phyloP scores from a whole-genome alignment of 2,113 vertebrate species.

The Lonchura striata region DNA sequence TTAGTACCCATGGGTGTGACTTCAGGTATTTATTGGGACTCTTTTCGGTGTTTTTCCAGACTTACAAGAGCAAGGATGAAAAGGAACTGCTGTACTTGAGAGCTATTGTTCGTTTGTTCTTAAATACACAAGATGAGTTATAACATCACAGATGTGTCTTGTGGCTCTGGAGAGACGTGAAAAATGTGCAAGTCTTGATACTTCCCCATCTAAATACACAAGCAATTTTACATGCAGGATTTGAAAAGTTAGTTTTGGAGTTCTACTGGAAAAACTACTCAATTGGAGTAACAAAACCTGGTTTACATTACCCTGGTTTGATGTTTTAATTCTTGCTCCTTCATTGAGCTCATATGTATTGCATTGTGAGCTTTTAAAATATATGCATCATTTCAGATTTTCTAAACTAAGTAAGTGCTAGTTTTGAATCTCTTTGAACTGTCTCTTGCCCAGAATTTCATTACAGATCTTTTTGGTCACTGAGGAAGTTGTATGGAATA shows the following conservation, averaged over 20 bases:
- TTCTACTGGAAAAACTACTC: neutral
- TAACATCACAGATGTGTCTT: neutral
- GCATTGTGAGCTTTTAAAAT: neutral
- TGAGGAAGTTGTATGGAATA: neutral
- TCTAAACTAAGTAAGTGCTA: neutral
- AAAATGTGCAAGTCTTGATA: neutral
- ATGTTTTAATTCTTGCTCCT: neutral
- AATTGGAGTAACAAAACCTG: neutral
- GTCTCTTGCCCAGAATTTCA: neutral
- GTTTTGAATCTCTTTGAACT: neutral
- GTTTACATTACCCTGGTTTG: neutral
- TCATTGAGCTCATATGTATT: neutral
- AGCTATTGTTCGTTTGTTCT: neutral
- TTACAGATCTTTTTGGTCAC: neutral
- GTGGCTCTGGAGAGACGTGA: neutral
- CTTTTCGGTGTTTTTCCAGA: neutral
- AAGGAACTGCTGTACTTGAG: neutral
- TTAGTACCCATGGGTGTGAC: neutral
- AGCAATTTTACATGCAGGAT: neutral
- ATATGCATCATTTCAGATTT: neutral
- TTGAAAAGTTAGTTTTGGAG: neutral
- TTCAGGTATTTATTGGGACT: neutral
- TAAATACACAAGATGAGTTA: neutral
- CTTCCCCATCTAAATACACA: neutral
- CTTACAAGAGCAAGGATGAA: rapidly evolving